Evolutionary conservation across 2,888 invertebrate genomes (phyloP).

Genomic region (Phengaris alcon): DNA sequence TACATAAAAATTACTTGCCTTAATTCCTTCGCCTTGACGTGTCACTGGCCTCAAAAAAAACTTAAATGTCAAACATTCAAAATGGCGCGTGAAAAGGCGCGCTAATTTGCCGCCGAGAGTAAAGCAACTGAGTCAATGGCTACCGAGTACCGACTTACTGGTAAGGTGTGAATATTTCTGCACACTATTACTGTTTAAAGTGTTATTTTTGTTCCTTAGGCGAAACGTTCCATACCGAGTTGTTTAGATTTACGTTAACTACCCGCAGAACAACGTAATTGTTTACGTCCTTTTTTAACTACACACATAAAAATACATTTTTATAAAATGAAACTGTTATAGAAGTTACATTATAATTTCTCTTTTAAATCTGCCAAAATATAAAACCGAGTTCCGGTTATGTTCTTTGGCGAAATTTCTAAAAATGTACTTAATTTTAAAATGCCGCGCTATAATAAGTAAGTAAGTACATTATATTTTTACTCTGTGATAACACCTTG

Average conservation of each 20-base stretch:
- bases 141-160: conserved; percentile 31
- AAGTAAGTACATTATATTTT: too few relatives aligned
- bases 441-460: too few relatives aligned
- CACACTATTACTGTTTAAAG: conserved; percentile 49
- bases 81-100: conserved; percentile 49
- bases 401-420: too few relatives aligned
- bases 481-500: too few relatives aligned
- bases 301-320: too few relatives aligned
- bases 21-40: conserved; percentile 11
- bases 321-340: neutral
- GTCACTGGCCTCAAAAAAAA: conserved; percentile 28
- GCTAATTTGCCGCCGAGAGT: conserved; percentile 55
- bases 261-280: conserved; percentile 9
- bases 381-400: too few relatives aligned
- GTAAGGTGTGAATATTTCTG: conserved; percentile 63
- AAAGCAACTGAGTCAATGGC: conserved; percentile 57
- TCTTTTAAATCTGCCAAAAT: neutral
- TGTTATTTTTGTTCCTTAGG: conserved; percentile 67
- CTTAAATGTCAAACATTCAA: conserved; percentile 38
- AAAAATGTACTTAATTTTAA: too few relatives aligned
- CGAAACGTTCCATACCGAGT: conserved; percentile 37
- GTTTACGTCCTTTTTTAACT: conserved; percentile 1
- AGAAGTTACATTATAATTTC: neutral
- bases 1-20: conserved; percentile 16
- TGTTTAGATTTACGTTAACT: conserved; percentile 8